Evolutionary conservation across 1,140 invertebrate genomes (phyloP), one percentile per base, ranked within the genome.

Genomic region (Trichonephila clavipes): DNA sequence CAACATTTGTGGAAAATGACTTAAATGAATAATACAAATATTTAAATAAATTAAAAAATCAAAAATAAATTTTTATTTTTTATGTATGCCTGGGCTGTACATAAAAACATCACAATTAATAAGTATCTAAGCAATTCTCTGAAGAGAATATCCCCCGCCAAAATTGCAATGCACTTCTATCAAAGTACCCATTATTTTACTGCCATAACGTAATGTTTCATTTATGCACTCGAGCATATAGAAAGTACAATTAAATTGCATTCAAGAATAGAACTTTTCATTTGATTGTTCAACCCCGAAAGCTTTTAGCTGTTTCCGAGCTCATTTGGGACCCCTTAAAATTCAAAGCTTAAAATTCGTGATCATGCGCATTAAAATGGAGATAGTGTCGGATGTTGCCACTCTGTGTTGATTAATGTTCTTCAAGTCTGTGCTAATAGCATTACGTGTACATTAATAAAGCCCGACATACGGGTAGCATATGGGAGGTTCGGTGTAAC

Each of bases 361-460:
- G 34, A 87, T 87, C 85, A 87, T 64, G 28, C 66, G 64, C 66
- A 28, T 89, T 77, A 89, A 89, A 89, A 89, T 89, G 88, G 44
- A 72, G 69, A 89, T 77, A 51, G 40, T 44, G 40, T 77, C 64
- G 88, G 44, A 89, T 77, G 88, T 89, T 89, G 66, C 88, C 88
- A 89, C 88, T 89, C 72, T 69, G 66, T 58, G 66, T 51, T 89
- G 88, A 89, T 89, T 89, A 89, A 89, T 89, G 69, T 89, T 58
- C 88, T 28, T 64, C 86, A 44, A 64, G 59, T 88, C 59, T 44
- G 8, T 8, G 69, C 88, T 89, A 89, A 89, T 89, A 89, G 88
- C 88, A 34, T 21, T 19, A 19, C 64, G 21, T 59, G 69, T 77
- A 62, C 88, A 89, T 88, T 88, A 88, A 88, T 89, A 89, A 89